Conservation (phyloP, 2,797 vertebrate species). For the Anniella stebbinsi region DNA sequence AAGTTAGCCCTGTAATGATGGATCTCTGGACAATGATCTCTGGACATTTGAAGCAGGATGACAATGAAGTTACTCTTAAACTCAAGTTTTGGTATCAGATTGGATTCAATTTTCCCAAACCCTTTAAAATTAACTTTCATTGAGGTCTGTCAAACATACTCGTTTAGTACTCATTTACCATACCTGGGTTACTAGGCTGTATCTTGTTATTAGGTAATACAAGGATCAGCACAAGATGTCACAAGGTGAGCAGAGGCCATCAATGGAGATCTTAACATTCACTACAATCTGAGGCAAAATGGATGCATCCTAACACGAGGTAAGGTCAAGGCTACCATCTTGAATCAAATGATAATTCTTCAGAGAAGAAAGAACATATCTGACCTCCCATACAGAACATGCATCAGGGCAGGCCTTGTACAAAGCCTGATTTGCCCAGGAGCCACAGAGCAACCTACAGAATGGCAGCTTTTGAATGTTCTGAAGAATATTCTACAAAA, state of each 20-base stretch:
- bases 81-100: conserved; percentile 7
- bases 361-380: neutral
- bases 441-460: neutral
- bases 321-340: neutral
- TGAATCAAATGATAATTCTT: conserved; percentile 1
- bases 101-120: neutral
- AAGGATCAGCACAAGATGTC: neutral
- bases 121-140: neutral
- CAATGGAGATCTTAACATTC: neutral
- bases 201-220: neutral
- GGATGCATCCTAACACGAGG: neutral
- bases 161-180: neutral
- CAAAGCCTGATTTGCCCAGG: neutral
- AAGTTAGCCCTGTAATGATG: conserved; percentile 55
- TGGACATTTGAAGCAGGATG: conserved; percentile 55
- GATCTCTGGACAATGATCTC: conserved; percentile 50
- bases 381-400: neutral
- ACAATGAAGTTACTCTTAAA: conserved; percentile 46
- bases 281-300: neutral
- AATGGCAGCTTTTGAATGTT: neutral
- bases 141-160: neutral
- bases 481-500: neutral
- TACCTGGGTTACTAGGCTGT: neutral
- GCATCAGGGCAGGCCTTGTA: neutral
- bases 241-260: neutral